A percentile compares a stretch with the other conserved stretches of the same genome.
Conservation (phyloP, 2,113 vertebrate species). For the rat (Rattus norvegicus) region GRCr8 NC_086020.1:248387501-248388000, state of each 20-base stretch:
- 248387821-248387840: no score
- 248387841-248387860: no score
- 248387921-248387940: not conserved
- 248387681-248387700: not conserved
- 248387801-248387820: not conserved
- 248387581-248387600: not conserved
- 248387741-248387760: not conserved
- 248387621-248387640: not conserved
- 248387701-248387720: not conserved
- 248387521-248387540: slow-evolving; percentile 21
- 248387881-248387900: not conserved
- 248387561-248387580: not conserved
- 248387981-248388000: not conserved
- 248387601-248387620: not conserved
- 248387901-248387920: not conserved
- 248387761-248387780: not conserved
- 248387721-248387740: not conserved
- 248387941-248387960: not conserved
- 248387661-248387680: no score
- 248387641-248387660: not conserved
- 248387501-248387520: not conserved
- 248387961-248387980: not conserved
- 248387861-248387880: not conserved
- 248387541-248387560: not conserved
- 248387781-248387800: not conserved